These are phyloP conservation scores for Planiliza haematocheilus DNA, from an alignment of 2,113 vertebrate species.

Conservation along the genomic window DNA sequence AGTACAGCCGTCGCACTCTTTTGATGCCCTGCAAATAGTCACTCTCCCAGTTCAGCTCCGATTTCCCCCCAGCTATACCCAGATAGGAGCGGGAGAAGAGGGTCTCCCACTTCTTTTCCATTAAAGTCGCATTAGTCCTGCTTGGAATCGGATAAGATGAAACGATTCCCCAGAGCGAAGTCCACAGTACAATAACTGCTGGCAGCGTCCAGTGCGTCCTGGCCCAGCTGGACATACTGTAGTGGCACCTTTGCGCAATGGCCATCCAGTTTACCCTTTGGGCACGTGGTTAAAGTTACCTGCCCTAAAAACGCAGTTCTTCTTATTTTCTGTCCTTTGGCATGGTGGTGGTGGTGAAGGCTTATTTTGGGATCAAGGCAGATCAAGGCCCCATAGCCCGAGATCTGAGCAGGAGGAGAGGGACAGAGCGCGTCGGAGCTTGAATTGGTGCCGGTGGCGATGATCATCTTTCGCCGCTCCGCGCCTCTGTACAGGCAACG, in stretches of 20 bases:
- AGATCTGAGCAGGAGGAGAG: conserved; percentile 82
- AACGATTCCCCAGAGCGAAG: conserved; percentile 87
- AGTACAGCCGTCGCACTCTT: conserved; percentile 95
- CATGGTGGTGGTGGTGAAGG: conserved; percentile 90
- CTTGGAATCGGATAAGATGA: conserved; percentile 85
- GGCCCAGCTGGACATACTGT: conserved; percentile 92
- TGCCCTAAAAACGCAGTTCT: conserved; percentile 96
- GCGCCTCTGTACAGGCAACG: conserved; percentile 79
- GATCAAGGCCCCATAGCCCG: conserved; percentile 90
- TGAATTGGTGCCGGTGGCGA: conserved; percentile 81
- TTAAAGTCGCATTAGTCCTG: conserved; percentile 89
- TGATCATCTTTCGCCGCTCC: conserved; percentile 91
- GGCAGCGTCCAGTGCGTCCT: conserved; percentile 86
- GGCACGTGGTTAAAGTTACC: conserved; percentile 97
- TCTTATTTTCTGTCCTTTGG: conserved; percentile 93
- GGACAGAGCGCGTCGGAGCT: conserved; percentile 84
- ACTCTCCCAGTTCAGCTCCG: conserved; percentile 92
- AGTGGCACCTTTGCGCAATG: conserved; percentile 90
- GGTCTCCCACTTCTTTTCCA: conserved; percentile 90
- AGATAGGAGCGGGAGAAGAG: conserved; percentile 91
- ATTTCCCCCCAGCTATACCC: conserved; percentile 88
- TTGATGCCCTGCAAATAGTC: conserved; percentile 98
- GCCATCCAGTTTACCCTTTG: conserved; percentile 92
- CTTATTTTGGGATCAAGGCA: conserved; percentile 93
- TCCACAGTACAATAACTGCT: conserved; percentile 86